Evolutionary conservation across 2,888 invertebrate genomes (phyloP).

Genomic region (Mylabris sibirica): DNA sequence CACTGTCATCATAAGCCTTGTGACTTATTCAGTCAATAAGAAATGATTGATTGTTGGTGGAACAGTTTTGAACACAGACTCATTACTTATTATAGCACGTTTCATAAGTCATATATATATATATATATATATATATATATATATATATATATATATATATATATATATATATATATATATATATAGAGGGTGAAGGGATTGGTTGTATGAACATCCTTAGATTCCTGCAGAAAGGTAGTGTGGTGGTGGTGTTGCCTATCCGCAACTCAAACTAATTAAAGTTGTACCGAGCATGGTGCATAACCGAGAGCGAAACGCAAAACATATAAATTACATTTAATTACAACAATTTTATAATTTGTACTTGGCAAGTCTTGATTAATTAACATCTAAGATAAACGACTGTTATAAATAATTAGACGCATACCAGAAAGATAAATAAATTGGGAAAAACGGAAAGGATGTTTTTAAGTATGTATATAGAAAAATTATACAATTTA

Average conservation of each 20-base stretch:
- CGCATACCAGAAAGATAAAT: constrained; percentile 52
- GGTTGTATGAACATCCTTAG: constrained; percentile 19
- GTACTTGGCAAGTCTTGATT: constrained; percentile 60
- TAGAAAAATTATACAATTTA: constrained; percentile 11
- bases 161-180: too few relatives aligned
- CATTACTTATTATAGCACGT: constrained; percentile 17
- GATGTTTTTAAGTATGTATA: constrained; percentile 45
- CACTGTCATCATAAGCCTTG: background rate
- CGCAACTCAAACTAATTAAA: constrained; percentile 54
- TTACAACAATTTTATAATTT: constrained; percentile 63
- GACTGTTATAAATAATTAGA: constrained; percentile 58
- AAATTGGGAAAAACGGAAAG: constrained; percentile 23
- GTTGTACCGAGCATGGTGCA: constrained; percentile 56
- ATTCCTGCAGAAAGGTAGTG: constrained; percentile 24
- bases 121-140: too few relatives aligned
- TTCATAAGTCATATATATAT: constrained; percentile 24
- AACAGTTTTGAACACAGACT: constrained; percentile 1
- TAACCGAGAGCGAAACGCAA: constrained; percentile 55
- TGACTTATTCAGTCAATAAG: background rate
- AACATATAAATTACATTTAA: constrained; percentile 62
- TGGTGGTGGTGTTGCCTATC: constrained; percentile 26
- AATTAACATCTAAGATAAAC: constrained; percentile 60
- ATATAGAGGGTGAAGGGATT: constrained; percentile 1
- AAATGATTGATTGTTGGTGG: constrained; percentile 12
- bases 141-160: too few relatives aligned